Base-by-base conservation (phyloP, 2,888 invertebrate genomes). In the Mythimna ferrago region DNA sequence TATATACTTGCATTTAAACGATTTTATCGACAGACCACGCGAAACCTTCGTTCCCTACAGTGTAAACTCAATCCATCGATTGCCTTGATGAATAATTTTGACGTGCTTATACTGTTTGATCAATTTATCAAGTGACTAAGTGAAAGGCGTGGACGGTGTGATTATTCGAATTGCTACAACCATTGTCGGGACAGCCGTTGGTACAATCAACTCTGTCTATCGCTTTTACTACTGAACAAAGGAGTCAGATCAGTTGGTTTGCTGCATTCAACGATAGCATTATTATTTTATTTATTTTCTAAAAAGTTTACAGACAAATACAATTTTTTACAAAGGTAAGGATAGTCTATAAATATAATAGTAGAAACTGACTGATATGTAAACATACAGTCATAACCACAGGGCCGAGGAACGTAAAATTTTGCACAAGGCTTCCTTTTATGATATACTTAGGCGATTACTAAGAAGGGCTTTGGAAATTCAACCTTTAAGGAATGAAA, bases 1-100 rank as follows among this genome's bases (percentile, higher is more conserved):
- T 60, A 41, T 60, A 41, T 73, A 76, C 82, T 82, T 79, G 79
- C 73, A 73, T 68, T 82, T 82, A 71, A 82, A 82, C 76, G 82
- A 76, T 82, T 73, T 82, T 73, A 73, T 71, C 76, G 79, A 67
- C 73, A 64, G 53, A 78, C 63, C 78, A 78, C 69, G 79, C 79
- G 58, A 71, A 70, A 69, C 65, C 61, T 70, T 71, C 76, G 69
- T 74, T 67, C 60, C 54, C 65, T 57, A 57, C 53, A 58, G 57
- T 74, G 60, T 78, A 72, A 73, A 75, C 61, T 70, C 72, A 71
- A 75, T 79, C 62, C 57, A 73, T 73, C 41, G 69, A 82, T 71
- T 70, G 61, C 54, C 38, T 63, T 48, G 16, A 63, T 41, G 62
- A 56, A 67, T 69, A 71, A 48, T 61, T 70, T 72, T 21, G 14